Conservation (phyloP, 2,888 invertebrate genomes). For the Aquatica leii region DNA sequence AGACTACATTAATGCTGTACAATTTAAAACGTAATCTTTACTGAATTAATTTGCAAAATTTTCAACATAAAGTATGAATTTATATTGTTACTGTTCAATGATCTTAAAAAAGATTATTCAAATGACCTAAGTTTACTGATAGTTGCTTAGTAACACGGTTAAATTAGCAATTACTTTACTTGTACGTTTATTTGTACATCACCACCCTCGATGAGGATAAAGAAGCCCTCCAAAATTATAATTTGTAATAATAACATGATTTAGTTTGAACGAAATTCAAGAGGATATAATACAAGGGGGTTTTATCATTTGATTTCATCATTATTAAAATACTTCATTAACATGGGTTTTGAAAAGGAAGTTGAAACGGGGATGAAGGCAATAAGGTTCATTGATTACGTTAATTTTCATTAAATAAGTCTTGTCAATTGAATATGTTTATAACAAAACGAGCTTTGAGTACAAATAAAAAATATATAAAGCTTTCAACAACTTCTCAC, state of each 20-base stretch:
- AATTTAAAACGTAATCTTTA: too few species aligned
- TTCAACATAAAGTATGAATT: too few species aligned
- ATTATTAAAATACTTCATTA: slow-evolving; percentile 40
- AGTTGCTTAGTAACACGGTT: slow-evolving; percentile 57
- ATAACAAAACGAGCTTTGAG: too few species aligned
- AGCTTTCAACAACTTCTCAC: too few species aligned
- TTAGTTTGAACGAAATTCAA: slow-evolving; percentile 40
- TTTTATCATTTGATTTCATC: slow-evolving; percentile 43
- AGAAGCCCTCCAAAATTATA: slow-evolving; percentile 35
- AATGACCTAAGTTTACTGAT: slow-evolving; percentile 52
- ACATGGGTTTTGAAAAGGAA: slow-evolving; percentile 24
- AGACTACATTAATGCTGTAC: too few species aligned
- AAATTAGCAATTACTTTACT: slow-evolving; percentile 59
- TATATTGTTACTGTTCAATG: slow-evolving; percentile 52
- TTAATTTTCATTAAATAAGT: slow-evolving; percentile 17
- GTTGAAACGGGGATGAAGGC: slow-evolving; percentile 14
- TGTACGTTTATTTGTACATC: slow-evolving; percentile 54
- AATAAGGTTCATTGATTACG: slow-evolving; percentile 21
- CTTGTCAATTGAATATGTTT: too few species aligned
- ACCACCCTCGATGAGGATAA: slow-evolving; percentile 42
- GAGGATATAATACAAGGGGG: slow-evolving; percentile 39
- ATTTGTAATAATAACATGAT: slow-evolving; percentile 45
- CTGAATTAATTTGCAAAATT: too few species aligned
- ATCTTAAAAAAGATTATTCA: slow-evolving; percentile 43
- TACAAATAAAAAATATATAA: too few species aligned